These are phyloP conservation scores for Mus caroli DNA, from an alignment of 2,797 vertebrate genomes.

Conservation along the genomic window DNA sequence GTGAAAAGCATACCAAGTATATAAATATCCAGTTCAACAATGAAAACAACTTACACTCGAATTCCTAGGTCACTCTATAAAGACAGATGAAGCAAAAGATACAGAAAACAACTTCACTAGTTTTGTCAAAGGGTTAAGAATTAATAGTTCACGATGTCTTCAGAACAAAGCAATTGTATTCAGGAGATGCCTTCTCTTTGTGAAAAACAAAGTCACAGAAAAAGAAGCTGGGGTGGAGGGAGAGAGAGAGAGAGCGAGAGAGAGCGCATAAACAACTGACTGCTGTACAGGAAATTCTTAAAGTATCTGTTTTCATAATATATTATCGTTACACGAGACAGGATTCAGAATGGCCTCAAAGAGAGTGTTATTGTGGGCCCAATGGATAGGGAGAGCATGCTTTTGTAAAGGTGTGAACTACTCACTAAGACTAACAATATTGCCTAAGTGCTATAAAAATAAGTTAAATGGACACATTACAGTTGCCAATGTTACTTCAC, in stretches of 20 bases:
- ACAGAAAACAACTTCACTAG: slow-evolving; percentile 43
- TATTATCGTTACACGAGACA: slow-evolving; percentile 54
- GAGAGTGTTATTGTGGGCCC: slow-evolving; percentile 37
- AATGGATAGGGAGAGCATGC: slow-evolving; percentile 57
- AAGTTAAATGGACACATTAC: slow-evolving; percentile 66
- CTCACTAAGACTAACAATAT: slow-evolving; percentile 59
- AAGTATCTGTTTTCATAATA: slow-evolving; percentile 61
- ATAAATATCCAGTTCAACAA: slow-evolving; percentile 77
- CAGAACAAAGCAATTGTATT: slow-evolving; percentile 29
- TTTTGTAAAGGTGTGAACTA: slow-evolving; percentile 29
- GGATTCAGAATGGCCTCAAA: slow-evolving; percentile 60
- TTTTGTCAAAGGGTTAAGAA: slow-evolving; percentile 44
- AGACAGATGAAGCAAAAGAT: slow-evolving; percentile 65
- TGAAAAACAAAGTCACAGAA: slow-evolving; percentile 23
- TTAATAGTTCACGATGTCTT: slow-evolving; percentile 37
- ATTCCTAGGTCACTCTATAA: slow-evolving; percentile 52
- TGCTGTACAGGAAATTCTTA: slow-evolving; percentile 38
- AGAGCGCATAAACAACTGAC: slow-evolving; percentile 3
- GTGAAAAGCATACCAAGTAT: slow-evolving; percentile 69
- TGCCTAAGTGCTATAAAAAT: slow-evolving; percentile 69
- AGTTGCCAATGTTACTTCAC: slow-evolving; percentile 54
- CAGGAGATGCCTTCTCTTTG: neutral
- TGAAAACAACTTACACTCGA: slow-evolving; percentile 62
- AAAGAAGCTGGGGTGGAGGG: slow-evolving; percentile 8
- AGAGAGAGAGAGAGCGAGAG: too few relatives aligned